phyloP scores from a whole-genome alignment of 2,888 invertebrate species.

The Scaptomyza cyrtandrae region DNA sequence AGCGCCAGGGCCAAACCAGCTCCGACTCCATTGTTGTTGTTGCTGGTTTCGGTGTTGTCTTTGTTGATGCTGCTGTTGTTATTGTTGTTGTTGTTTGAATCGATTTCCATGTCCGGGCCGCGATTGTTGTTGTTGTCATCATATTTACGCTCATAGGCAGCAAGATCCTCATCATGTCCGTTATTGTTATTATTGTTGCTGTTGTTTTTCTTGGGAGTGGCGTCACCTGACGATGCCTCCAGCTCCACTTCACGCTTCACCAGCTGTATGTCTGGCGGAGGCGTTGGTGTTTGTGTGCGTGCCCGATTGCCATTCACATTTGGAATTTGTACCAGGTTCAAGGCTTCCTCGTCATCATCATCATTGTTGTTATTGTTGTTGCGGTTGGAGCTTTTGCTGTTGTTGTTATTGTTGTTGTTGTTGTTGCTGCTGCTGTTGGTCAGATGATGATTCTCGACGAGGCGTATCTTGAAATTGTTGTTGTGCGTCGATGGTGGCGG shows the following conservation, averaged over 20 bases:
- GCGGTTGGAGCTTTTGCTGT: constrained; percentile 25
- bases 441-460: constrained; percentile 78
- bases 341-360: constrained; percentile 79
- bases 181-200: constrained; percentile 52
- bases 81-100: constrained; percentile 77
- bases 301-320: constrained; percentile 61
- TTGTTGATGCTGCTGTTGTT: constrained; percentile 13
- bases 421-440: constrained; percentile 72
- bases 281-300: constrained; percentile 57
- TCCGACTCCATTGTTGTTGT: constrained; percentile 33
- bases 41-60: constrained; percentile 43
- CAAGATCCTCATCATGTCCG: constrained; percentile 63
- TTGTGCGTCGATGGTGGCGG: constrained; percentile 65
- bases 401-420: constrained; percentile 54
- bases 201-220: constrained; percentile 33
- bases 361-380: constrained; percentile 29
- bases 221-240: constrained; percentile 42
- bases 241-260: constrained; percentile 66
- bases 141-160: constrained; percentile 70
- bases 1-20: constrained; percentile 62
- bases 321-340: constrained; percentile 82
- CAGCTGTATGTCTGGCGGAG: constrained; percentile 65
- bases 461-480: constrained; percentile 80
- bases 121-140: constrained; percentile 76
- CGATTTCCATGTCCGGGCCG: constrained; percentile 69